A percentile compares a stretch with the other conserved stretches of the same genome.
Evolutionary conservation across 2,888 invertebrate genomes (phyloP).

Genomic region (Gandaritis pyraliata): DNA sequence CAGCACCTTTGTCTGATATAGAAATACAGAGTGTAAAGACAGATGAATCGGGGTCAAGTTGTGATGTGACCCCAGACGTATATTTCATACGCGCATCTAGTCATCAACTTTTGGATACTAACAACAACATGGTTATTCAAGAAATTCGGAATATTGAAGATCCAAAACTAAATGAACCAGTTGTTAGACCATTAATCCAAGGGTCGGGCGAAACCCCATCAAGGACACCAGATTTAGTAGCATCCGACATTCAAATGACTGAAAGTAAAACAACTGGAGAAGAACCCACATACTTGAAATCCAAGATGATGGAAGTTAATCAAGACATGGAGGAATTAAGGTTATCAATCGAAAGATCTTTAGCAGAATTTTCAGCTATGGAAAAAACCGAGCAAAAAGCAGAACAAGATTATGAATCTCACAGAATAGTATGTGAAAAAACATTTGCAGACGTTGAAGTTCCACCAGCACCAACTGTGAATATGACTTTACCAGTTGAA

Average conservation of each 20-base stretch:
- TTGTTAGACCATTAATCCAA: constrained; percentile 52
- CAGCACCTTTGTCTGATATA: constrained; percentile 41
- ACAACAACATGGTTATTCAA: constrained; percentile 68
- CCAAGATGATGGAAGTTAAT: constrained; percentile 77
- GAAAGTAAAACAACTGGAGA: constrained; percentile 43
- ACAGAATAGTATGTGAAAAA: constrained; percentile 31
- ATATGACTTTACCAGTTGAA: constrained; percentile 18
- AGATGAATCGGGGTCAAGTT: constrained; percentile 51
- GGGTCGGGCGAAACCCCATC: constrained; percentile 59
- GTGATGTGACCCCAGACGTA: constrained; percentile 65
- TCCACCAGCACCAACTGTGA: constrained; percentile 10
- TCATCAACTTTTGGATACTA: constrained; percentile 59
- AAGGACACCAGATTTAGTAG: constrained; percentile 44
- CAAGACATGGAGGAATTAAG: constrained; percentile 76
- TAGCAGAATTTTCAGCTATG: constrained; percentile 69
- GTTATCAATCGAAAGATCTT: constrained; percentile 72
- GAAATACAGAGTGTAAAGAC: constrained; percentile 52
- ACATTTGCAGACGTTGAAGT: constrained; percentile 25
- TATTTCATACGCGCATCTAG: constrained; percentile 67
- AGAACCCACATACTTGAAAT: constrained; percentile 72
- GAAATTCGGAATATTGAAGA: constrained; percentile 59
- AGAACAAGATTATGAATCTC: constrained; percentile 50
- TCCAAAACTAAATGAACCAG: constrained; percentile 25
- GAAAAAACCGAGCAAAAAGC: constrained; percentile 62
- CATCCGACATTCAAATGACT: constrained; percentile 44